These are phyloP conservation scores for Meteorus sp. DNA, from an alignment of 1,140 invertebrate species.

Conservation along the genomic window DNA sequence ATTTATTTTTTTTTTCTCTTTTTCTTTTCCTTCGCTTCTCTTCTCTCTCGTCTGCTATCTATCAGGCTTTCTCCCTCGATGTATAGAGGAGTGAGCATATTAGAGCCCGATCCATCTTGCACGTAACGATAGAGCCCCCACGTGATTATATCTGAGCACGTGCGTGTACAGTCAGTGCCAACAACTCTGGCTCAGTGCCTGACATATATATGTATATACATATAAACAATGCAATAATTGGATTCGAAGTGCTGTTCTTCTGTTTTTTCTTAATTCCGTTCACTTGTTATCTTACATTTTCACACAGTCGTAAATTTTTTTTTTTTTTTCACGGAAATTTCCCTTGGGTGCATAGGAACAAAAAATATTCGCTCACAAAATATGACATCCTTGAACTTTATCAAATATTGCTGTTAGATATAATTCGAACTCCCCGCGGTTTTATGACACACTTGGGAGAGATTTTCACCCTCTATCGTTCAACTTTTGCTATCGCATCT, in stretches of 20 bases:
- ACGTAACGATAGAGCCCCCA: slow-evolving; percentile 29
- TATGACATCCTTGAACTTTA: not conserved
- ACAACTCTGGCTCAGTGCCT: slow-evolving; percentile 16
- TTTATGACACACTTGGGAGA: slow-evolving; percentile 10
- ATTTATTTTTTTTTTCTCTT: too few relatives aligned
- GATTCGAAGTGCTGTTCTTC: too few relatives aligned
- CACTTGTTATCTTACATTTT: too few relatives aligned
- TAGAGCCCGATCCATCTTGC: slow-evolving; percentile 29
- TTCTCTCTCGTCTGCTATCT: too few relatives aligned
- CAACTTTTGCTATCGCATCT: slow-evolving; percentile 13
- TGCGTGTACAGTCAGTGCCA: slow-evolving; percentile 28
- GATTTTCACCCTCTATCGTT: slow-evolving; percentile 18
- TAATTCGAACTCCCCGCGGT: not conserved
- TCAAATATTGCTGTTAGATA: not conserved
- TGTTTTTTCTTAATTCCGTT: too few relatives aligned
- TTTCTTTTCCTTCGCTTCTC: too few relatives aligned
- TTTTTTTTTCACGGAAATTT: too few relatives aligned
- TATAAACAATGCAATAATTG: not conserved
- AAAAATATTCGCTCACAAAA: too few relatives aligned
- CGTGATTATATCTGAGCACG: slow-evolving; percentile 32
- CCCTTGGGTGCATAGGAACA: too few relatives aligned
- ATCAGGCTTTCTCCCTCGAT: too few relatives aligned
- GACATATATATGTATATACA: too few relatives aligned
- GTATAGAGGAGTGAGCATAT: slow-evolving; percentile 12
- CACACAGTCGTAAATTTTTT: too few relatives aligned